These are phyloP conservation scores for Hipparchia sbordonii DNA, from an alignment of 2,888 invertebrate genomes.

Conservation along the genomic window DNA sequence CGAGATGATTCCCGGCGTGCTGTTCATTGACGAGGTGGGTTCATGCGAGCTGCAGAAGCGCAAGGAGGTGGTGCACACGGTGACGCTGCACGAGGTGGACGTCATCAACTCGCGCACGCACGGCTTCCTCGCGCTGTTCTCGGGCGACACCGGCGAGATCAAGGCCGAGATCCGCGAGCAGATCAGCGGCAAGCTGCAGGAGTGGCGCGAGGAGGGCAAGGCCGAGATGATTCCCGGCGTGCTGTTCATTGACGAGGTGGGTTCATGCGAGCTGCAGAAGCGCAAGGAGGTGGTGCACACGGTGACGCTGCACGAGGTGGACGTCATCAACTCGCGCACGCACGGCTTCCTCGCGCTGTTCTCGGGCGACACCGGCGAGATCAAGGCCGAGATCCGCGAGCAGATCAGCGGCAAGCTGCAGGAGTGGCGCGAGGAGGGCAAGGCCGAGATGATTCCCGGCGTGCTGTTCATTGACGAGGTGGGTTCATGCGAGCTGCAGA, in stretches of 20 bases:
- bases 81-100: slow-evolving; percentile 99
- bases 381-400: slow-evolving; percentile 92
- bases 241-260: slow-evolving; percentile 96
- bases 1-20: slow-evolving; percentile 98
- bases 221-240: slow-evolving; percentile 99
- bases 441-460: slow-evolving; percentile 99
- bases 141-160: slow-evolving; percentile 99
- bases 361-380: slow-evolving; percentile 99
- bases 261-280: slow-evolving; percentile 85
- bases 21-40: slow-evolving; percentile 96
- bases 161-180: slow-evolving; percentile 98
- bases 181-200: slow-evolving; percentile 98
- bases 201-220: slow-evolving; percentile 99
- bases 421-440: slow-evolving; percentile 93
- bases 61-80: slow-evolving; percentile 98
- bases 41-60: slow-evolving; percentile 95
- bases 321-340: slow-evolving; percentile 98
- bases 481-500: slow-evolving; percentile 59
- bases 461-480: slow-evolving; percentile 98
- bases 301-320: slow-evolving; percentile 99
- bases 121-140: slow-evolving; percentile 98
- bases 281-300: slow-evolving; percentile 99
- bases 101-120: slow-evolving; percentile 99
- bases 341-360: slow-evolving; percentile 99
- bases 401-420: slow-evolving; percentile 86